phyloP scores from a whole-genome alignment of 2,113 vertebrate genomes.

The Actenoides hombroni region DNA sequence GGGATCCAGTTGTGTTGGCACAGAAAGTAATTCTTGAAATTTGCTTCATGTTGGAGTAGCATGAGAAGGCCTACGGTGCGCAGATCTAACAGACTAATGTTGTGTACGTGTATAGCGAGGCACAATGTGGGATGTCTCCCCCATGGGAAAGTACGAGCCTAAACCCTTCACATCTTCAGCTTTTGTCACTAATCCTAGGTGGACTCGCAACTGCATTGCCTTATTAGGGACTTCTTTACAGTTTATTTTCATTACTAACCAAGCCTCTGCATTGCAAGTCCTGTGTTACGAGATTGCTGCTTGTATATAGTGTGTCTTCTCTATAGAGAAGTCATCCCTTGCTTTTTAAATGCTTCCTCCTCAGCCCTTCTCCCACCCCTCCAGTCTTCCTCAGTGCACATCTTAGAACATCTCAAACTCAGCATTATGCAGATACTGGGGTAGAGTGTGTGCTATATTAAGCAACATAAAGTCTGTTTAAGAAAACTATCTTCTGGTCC shows the following conservation, averaged over 20 bases:
- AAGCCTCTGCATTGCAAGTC: neutral
- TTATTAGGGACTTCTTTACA: neutral
- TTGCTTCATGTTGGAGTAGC: neutral
- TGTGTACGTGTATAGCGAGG: neutral
- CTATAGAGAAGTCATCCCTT: neutral
- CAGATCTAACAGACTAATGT: neutral
- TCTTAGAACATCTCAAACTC: conserved; percentile 34
- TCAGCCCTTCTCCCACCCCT: neutral
- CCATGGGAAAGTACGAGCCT: neutral
- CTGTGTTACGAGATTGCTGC: neutral
- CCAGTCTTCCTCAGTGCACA: neutral
- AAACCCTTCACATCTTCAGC: neutral
- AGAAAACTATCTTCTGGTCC: conserved; percentile 28
- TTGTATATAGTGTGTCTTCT: neutral
- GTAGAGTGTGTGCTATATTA: conserved; percentile 40
- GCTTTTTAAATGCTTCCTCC: neutral
- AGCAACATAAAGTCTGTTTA: conserved; percentile 19
- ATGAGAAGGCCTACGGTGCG: neutral
- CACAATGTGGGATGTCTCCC: neutral
- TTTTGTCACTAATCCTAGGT: neutral
- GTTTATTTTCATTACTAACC: neutral
- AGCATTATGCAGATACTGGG: conserved; percentile 26
- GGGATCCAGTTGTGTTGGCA: neutral
- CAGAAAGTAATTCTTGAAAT: neutral
- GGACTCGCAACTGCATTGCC: neutral